A percentile compares a stretch with the other conserved stretches of the same genome.
These are phyloP conservation scores for Prosapia bicincta DNA, from an alignment of 2,888 invertebrate genomes.

Conservation along the genomic window DNA sequence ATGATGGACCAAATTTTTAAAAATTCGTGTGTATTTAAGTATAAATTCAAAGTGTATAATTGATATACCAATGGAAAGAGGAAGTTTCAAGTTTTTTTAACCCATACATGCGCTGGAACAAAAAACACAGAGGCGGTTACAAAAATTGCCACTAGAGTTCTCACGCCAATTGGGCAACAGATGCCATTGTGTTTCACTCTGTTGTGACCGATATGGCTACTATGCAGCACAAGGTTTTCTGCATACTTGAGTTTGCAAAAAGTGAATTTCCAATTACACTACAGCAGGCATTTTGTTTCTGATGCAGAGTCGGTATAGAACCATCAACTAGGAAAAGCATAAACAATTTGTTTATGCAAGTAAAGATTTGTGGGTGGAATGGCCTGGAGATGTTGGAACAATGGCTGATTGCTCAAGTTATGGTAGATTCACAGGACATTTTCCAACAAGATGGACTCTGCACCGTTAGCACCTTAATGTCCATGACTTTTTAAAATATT, in stretches of 20 bases:
- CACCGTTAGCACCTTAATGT: slow-evolving; percentile 5
- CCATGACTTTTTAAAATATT: neutral
- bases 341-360: slow-evolving; percentile 12
- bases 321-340: slow-evolving; percentile 14
- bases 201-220: neutral
- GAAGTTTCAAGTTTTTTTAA: too few species aligned
- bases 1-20: too few species aligned
- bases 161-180: neutral
- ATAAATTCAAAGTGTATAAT: too few species aligned
- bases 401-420: slow-evolving; percentile 4
- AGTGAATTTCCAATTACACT: neutral
- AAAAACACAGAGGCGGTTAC: too few species aligned
- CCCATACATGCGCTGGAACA: too few species aligned
- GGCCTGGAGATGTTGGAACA: neutral
- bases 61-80: too few species aligned
- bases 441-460: neutral
- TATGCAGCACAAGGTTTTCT: slow-evolving; percentile 15
- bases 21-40: too few species aligned
- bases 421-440: slow-evolving; percentile 5
- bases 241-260: slow-evolving; percentile 21
- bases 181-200: neutral
- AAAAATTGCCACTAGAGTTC: neutral
- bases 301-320: slow-evolving; percentile 11
- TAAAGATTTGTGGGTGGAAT: neutral
- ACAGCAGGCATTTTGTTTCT: too few species aligned